A percentile compares a stretch with the other conserved stretches of the same genome.
These are phyloP conservation scores for Columba janthina DNA, from an alignment of 2,113 vertebrate genomes.

Conservation along the genomic window DNA sequence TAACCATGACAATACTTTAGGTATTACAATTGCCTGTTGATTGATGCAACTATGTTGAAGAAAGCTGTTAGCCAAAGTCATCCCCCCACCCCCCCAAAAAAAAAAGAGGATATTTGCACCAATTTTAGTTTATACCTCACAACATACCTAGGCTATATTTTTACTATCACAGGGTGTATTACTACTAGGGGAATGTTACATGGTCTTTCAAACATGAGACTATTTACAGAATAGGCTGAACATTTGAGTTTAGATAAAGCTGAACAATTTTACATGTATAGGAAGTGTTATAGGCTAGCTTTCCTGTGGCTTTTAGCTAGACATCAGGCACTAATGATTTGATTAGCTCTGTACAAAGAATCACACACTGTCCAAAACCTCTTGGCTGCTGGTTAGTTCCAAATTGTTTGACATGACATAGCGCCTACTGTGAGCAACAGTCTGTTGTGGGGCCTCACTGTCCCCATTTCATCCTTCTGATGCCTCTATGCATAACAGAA, in stretches of 20 bases:
- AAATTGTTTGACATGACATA: neutral
- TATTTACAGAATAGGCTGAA: slow-evolving; percentile 68
- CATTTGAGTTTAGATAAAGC: slow-evolving; percentile 59
- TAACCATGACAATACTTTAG: slow-evolving; percentile 79
- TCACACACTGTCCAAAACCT: slow-evolving; percentile 52
- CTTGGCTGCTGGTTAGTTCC: slow-evolving; percentile 60
- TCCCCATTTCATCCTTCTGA: neutral
- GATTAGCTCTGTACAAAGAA: slow-evolving; percentile 74
- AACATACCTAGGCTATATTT: slow-evolving; percentile 63
- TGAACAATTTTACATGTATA: slow-evolving; percentile 67
- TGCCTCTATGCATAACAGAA: slow-evolving; percentile 37
- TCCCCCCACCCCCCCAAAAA: neutral
- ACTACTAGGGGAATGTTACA: slow-evolving; percentile 65
- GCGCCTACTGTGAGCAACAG: neutral
- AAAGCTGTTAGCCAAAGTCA: slow-evolving; percentile 62
- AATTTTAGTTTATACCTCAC: slow-evolving; percentile 69
- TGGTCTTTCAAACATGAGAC: slow-evolving; percentile 68
- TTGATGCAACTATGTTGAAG: slow-evolving; percentile 74
- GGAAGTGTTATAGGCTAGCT: slow-evolving; percentile 69
- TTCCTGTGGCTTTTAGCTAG: slow-evolving; percentile 71
- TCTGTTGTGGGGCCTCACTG: neutral
- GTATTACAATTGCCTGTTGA: slow-evolving; percentile 77
- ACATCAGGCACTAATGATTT: slow-evolving; percentile 75
- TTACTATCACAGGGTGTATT: slow-evolving; percentile 66
- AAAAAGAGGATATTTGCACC: slow-evolving; percentile 66